Percentiles rank a stretch among this genome's conserved stretches.
Evolutionary conservation across 2,113 vertebrate genomes (phyloP).

Genomic region (Nerophis lumbriciformis): DNA sequence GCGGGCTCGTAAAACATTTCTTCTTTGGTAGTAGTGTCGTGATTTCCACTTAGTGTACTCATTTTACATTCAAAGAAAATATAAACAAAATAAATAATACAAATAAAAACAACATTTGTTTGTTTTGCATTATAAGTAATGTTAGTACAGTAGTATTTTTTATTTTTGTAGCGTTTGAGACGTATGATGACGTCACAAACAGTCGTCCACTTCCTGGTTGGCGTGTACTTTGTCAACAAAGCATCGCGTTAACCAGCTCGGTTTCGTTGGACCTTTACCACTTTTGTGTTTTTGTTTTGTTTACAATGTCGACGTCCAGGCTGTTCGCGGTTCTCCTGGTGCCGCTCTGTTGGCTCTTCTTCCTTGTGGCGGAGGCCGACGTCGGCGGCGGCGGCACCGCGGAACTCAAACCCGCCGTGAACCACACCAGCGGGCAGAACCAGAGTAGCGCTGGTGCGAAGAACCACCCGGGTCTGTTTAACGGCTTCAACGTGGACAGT

Average conservation of each 20-base stretch:
- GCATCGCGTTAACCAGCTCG: not conserved
- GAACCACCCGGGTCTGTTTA: rapidly evolving
- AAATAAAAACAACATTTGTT: no score
- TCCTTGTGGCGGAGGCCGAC: not conserved
- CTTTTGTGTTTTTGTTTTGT: rapidly evolving
- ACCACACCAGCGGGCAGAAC: conserved; percentile 4
- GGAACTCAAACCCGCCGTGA: not conserved
- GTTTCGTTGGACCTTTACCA: not conserved
- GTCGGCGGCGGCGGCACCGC: rapidly evolving
- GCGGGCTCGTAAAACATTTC: no score
- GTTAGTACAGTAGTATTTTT: not conserved
- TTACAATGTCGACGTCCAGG: conserved; percentile 29
- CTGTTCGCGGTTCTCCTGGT: conserved; percentile 17
- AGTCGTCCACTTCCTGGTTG: conserved; percentile 36
- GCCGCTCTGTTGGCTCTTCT: conserved; percentile 6
- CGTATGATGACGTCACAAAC: conserved; percentile 24
- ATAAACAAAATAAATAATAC: no score
- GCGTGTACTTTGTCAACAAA: conserved; percentile 38
- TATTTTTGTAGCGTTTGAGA: not conserved
- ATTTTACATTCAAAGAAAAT: no score
- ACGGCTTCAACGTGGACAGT: conserved; percentile 16
- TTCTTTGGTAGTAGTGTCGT: no score
- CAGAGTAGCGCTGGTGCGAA: not conserved
- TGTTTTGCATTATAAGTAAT: not conserved
- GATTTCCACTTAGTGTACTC: no score